Conservation (phyloP, 2,888 invertebrate species). For the Apodemia hepburni region DNA sequence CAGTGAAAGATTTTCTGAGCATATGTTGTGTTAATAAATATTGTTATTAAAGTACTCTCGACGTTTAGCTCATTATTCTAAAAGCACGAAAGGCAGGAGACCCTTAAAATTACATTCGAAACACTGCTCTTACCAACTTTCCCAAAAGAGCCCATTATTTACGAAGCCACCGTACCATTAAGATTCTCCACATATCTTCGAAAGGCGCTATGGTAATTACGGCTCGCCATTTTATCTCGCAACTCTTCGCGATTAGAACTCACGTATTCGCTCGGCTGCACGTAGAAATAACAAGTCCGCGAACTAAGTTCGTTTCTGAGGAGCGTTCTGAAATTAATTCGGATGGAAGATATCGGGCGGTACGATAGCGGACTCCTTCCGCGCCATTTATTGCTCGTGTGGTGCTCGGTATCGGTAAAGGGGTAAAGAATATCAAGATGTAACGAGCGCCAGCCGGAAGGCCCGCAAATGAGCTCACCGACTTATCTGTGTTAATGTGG, state of each 20-base stretch:
- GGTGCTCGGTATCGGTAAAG: conserved; percentile 73
- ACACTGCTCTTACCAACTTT: conserved; percentile 78
- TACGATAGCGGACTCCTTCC: conserved; percentile 75
- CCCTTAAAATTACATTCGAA: conserved; percentile 78
- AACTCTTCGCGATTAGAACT: conserved; percentile 71
- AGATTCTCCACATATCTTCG: conserved; percentile 79
- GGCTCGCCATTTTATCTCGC: conserved; percentile 78
- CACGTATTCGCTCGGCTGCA: conserved; percentile 58
- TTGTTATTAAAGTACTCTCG: conserved; percentile 40
- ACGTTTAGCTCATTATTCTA: conserved; percentile 68
- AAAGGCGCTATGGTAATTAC: conserved; percentile 79
- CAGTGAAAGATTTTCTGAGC: not conserved
- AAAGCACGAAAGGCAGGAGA: conserved; percentile 70
- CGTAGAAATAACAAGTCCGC: conserved; percentile 76
- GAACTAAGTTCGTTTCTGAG: conserved; percentile 73
- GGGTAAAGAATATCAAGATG: conserved; percentile 80
- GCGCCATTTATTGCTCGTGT: conserved; percentile 79
- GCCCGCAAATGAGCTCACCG: conserved; percentile 79
- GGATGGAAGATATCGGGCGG: conserved; percentile 78
- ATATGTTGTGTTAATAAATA: conserved; percentile 13
- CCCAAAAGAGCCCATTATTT: conserved; percentile 80
- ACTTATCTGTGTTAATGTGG: conserved; percentile 78
- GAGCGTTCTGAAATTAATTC: conserved; percentile 75
- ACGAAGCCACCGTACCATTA: conserved; percentile 78
- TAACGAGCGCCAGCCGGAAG: conserved; percentile 77